Evolutionary conservation across 1,140 invertebrate genomes (phyloP).

Genomic region (Ylistrum balloti): DNA sequence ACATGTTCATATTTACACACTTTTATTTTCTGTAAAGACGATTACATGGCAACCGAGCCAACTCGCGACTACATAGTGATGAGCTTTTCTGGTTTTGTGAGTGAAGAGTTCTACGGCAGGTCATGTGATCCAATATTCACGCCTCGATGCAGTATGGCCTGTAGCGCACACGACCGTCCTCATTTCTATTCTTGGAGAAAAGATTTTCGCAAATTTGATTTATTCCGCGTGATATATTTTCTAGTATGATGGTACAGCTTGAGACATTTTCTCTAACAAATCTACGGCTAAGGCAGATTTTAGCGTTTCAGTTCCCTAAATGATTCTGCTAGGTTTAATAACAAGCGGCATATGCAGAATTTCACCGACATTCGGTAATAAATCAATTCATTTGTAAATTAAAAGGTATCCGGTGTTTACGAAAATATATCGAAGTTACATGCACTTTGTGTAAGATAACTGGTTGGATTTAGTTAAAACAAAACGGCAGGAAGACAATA

Average conservation of each 20-base stretch:
- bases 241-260: not conserved
- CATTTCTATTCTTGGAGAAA: slow-evolving; percentile 39
- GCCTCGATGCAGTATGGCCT: not conserved
- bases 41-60: not conserved
- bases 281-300: not conserved
- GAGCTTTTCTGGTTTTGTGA: slow-evolving; percentile 33
- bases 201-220: slow-evolving; percentile 35
- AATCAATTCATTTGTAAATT: not conserved
- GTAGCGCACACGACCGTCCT: not conserved
- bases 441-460: not conserved
- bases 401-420: not conserved
- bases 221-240: not conserved
- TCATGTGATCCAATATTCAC: slow-evolving; percentile 32
- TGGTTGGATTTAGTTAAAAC: no score
- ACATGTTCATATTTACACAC: no score
- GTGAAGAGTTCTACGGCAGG: slow-evolving; percentile 14
- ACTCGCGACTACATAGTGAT: not conserved
- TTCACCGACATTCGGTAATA: not conserved
- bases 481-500: no score
- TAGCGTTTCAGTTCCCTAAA: not conserved
- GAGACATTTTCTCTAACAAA: not conserved
- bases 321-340: not conserved
- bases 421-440: not conserved
- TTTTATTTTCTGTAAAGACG: no score
- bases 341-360: not conserved